phyloP scores from a whole-genome alignment of 2,113 vertebrate genomes.

The Oenanthe oenanthe region DNA sequence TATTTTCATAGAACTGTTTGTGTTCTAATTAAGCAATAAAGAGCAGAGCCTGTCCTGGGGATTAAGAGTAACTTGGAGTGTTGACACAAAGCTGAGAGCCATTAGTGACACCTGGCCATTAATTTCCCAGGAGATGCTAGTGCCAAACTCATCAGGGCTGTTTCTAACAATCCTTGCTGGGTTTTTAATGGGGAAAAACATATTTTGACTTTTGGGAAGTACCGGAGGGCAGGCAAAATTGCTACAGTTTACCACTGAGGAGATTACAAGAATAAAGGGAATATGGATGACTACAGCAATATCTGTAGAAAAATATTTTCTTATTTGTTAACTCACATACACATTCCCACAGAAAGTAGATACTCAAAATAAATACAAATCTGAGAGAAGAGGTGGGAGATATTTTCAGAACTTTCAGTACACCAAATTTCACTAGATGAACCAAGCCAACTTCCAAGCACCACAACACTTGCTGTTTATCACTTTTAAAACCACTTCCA shows the following conservation, averaged over 20 bases:
- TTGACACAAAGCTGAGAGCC: constrained; percentile 63
- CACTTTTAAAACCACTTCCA: background rate
- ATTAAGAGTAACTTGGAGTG: constrained; percentile 66
- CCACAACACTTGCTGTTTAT: background rate
- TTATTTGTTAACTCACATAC: background rate
- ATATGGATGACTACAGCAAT: background rate
- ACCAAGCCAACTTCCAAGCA: background rate
- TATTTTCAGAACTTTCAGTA: constrained; percentile 20
- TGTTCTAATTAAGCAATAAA: constrained; percentile 64
- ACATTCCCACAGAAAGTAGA: background rate
- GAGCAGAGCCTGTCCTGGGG: constrained; percentile 53
- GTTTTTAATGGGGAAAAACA: constrained; percentile 38
- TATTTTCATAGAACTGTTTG: constrained; percentile 67
- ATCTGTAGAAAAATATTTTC: background rate
- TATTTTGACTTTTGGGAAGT: constrained; percentile 19
- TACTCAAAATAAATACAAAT: constrained; percentile 6
- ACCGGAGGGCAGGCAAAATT: background rate
- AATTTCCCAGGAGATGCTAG: constrained; percentile 64
- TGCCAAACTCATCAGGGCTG: constrained; percentile 38
- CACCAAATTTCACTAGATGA: background rate
- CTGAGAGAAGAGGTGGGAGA: background rate
- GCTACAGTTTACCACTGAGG: background rate
- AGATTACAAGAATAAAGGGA: background rate
- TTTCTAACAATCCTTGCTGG: constrained; percentile 27
- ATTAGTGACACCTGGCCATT: constrained; percentile 66